These are phyloP conservation scores for Polypedilum vanderplanki DNA, from an alignment of 1,140 invertebrate genomes.

Conservation along the genomic window DNA sequence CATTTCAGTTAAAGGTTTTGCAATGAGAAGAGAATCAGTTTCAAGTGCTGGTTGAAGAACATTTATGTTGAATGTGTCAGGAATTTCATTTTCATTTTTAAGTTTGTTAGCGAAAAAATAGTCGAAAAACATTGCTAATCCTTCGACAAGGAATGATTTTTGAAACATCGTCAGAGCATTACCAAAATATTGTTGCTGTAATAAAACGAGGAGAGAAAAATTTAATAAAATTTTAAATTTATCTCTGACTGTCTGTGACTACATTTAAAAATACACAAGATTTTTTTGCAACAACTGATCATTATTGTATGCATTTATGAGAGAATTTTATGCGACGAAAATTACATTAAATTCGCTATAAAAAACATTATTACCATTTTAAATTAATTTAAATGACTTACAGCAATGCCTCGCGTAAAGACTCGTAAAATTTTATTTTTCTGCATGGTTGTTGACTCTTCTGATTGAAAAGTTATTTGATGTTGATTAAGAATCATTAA, in stretches of 20 bases:
- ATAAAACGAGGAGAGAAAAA: not conserved
- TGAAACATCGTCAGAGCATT: not conserved
- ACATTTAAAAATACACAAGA: too few species aligned
- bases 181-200: not conserved
- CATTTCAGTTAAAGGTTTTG: not conserved
- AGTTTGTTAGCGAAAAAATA: not conserved
- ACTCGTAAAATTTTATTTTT: not conserved
- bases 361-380: too few species aligned
- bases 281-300: too few species aligned
- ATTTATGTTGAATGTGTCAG: not conserved
- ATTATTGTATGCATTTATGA: too few species aligned
- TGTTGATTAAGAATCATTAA: constrained; percentile 7
- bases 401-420: not conserved
- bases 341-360: too few species aligned
- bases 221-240: too few species aligned
- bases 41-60: not conserved
- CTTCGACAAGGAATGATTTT: not conserved
- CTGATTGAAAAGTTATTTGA: not conserved
- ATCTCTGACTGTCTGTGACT: too few species aligned
- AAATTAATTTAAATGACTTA: not conserved
- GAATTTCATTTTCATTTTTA: not conserved
- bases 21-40: not conserved
- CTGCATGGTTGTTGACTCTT: not conserved
- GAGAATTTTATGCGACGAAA: too few species aligned
- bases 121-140: not conserved